A percentile compares a stretch with the other conserved stretches of the same genome.
phyloP scores from a whole-genome alignment of 2,888 invertebrate species.

The Caenorhabditis angaria region DNA sequence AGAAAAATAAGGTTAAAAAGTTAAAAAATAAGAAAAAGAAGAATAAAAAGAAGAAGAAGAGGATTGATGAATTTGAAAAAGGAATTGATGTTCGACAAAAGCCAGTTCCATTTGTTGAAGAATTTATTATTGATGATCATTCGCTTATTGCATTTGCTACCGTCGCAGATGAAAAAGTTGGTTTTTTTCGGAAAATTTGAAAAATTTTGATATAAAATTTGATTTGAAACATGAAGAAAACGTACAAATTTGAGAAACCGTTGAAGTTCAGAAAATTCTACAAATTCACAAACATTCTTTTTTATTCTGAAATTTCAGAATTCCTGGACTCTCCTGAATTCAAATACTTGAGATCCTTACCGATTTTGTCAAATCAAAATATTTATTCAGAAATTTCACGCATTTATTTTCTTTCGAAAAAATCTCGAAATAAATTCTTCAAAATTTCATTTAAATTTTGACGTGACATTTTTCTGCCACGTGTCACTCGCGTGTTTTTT shows the following conservation, averaged over 20 bases:
- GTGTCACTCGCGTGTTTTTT: too few relatives aligned
- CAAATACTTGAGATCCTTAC: too few relatives aligned
- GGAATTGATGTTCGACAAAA: constrained; percentile 21
- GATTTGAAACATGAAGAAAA: neutral
- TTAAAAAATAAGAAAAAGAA: neutral
- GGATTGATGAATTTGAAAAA: constrained; percentile 30
- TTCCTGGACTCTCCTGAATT: too few relatives aligned
- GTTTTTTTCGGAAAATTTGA: constrained; percentile 2
- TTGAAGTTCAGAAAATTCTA: too few relatives aligned
- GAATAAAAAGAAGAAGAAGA: neutral
- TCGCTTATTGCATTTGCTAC: constrained; percentile 20
- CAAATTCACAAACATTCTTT: too few relatives aligned
- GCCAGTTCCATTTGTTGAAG: constrained; percentile 40
- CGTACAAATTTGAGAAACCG: neutral
- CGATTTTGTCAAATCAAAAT: too few relatives aligned
- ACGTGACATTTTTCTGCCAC: too few relatives aligned
- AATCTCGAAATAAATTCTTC: too few relatives aligned
- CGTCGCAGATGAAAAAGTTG: constrained; percentile 26
- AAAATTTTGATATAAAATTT: neutral
- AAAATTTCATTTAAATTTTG: too few relatives aligned
- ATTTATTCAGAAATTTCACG: constrained; percentile 1
- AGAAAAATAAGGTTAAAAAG: neutral
- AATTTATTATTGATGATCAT: constrained; percentile 35
- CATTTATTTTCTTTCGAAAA: neutral
- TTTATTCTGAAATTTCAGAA: too few relatives aligned